Percentiles rank a stretch among this genome's conserved stretches.
phyloP scores from a whole-genome alignment of 2,113 vertebrate species.

The Craseonycteris thonglongyai region DNA sequence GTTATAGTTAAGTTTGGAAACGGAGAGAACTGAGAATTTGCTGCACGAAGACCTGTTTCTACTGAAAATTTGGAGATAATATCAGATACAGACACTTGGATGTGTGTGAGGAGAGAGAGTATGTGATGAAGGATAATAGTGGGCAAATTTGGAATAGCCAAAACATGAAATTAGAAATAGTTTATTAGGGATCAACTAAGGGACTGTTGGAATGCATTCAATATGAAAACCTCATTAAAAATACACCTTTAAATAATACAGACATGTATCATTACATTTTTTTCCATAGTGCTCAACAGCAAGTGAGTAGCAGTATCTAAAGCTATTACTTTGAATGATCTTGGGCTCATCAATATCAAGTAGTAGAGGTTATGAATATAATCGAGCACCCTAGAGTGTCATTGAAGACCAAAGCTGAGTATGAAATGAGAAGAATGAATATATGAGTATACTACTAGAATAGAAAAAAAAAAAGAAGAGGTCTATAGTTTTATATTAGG shows the following conservation, averaged over 20 bases:
- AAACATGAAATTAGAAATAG: not conserved
- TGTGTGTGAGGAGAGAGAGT: not conserved
- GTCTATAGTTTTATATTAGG: not conserved
- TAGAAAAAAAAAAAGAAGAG: not conserved
- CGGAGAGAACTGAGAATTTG: not conserved
- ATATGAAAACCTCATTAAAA: not conserved
- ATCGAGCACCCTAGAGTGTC: not conserved
- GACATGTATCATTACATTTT: not conserved
- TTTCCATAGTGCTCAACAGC: not conserved
- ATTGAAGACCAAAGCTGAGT: not conserved
- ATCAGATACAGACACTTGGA: not conserved
- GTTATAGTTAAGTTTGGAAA: not conserved
- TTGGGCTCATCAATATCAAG: not conserved
- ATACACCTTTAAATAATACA: not conserved
- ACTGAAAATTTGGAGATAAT: not conserved
- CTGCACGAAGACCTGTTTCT: not conserved
- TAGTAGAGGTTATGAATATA: not conserved
- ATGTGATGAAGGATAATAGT: not conserved
- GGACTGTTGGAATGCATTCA: not conserved
- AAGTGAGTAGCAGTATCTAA: not conserved
- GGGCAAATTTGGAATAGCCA: not conserved
- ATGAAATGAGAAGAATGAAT: not conserved
- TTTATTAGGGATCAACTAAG: not conserved
- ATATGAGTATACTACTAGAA: not conserved
- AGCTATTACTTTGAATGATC: not conserved